Conservation (phyloP, 2,113 vertebrate genomes). For the Crotophaga sulcirostris region DNA sequence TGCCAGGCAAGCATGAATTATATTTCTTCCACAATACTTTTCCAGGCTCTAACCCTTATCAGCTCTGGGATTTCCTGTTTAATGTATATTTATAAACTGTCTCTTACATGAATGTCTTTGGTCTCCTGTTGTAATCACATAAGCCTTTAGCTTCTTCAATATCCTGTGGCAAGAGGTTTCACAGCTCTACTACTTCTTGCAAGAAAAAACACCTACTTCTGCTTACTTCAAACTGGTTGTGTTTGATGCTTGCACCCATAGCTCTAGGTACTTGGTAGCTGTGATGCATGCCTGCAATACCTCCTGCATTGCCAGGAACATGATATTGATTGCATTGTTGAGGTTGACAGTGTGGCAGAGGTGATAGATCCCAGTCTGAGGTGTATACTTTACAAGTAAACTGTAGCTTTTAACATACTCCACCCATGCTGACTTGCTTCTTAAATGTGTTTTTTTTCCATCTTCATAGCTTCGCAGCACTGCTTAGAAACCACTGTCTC, state of each 20-base stretch:
- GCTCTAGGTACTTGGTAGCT: background rate
- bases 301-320: background rate
- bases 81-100: background rate
- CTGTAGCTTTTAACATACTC: background rate
- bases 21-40: background rate
- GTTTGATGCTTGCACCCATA: background rate
- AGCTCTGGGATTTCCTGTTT: background rate
- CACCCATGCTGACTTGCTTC: background rate
- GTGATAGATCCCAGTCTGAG: background rate
- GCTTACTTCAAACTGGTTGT: background rate
- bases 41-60: background rate
- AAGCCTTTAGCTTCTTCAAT: background rate
- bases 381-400: background rate
- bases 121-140: background rate
- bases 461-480: slow-evolving; percentile 17
- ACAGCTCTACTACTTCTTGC: background rate
- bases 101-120: background rate
- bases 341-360: background rate
- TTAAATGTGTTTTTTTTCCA: background rate
- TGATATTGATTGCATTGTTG: background rate
- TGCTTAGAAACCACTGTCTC: slow-evolving; percentile 8
- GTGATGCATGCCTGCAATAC: background rate
- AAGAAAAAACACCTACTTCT: rapidly evolving
- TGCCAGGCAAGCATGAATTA: background rate
- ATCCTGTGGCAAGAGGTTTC: background rate